Evolutionary conservation across 2,888 invertebrate genomes (phyloP).

Genomic region (Cotesia congregata): DNA sequence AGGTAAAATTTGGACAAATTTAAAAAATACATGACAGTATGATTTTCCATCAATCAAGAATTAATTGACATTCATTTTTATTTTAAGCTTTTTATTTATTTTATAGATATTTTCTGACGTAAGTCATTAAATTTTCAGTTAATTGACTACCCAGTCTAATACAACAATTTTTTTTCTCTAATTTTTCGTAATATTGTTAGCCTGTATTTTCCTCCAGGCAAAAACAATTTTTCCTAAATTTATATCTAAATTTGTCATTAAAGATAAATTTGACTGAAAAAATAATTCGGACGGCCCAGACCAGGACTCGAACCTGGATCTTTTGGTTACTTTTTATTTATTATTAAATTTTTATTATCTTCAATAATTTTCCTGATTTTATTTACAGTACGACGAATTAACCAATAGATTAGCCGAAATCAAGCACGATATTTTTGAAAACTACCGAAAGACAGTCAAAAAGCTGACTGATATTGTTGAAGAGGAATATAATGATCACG

Average conservation of each 20-base stretch:
- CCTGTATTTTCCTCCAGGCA: too few species aligned
- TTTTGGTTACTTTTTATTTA: background rate
- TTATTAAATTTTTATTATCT: background rate
- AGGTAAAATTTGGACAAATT: background rate
- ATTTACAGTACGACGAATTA: constrained; percentile 73
- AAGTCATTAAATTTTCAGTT: too few species aligned
- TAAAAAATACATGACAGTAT: background rate
- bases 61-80: background rate
- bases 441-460: constrained; percentile 71
- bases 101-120: too few species aligned
- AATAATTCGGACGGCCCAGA: too few species aligned
- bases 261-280: too few species aligned
- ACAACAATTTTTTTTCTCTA: too few species aligned
- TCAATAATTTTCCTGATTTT: background rate
- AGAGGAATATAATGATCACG: constrained; percentile 66
- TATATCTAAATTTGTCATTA: too few species aligned
- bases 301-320: too few species aligned
- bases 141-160: too few species aligned
- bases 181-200: too few species aligned
- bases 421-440: constrained; percentile 72
- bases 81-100: background rate
- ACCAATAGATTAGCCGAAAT: constrained; percentile 72
- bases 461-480: constrained; percentile 56
- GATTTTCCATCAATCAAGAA: too few species aligned
- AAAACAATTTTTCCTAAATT: too few species aligned